Percentiles rank a stretch among this genome's conserved stretches.
Evolutionary conservation across 1,140 invertebrate genomes (phyloP).

Genomic region (Periplaneta americana): DNA sequence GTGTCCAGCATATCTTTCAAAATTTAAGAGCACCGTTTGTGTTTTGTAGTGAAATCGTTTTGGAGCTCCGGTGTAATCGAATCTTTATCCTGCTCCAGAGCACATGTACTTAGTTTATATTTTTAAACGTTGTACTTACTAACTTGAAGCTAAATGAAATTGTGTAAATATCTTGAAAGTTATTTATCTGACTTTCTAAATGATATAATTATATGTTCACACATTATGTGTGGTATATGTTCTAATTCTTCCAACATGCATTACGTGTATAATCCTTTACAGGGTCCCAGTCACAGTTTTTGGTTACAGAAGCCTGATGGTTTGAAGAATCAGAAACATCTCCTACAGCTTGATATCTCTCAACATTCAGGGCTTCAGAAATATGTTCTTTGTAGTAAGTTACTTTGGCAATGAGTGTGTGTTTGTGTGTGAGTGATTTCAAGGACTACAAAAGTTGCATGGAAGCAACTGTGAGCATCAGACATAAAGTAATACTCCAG

Average conservation of each 20-base stretch:
- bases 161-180: not conserved
- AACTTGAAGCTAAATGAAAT: not conserved
- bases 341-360: not conserved
- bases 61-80: not conserved
- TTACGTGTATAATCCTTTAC: not conserved
- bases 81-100: no score
- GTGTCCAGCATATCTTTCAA: no score
- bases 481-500: no score
- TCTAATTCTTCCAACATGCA: not conserved
- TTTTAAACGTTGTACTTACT: not conserved
- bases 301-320: not conserved
- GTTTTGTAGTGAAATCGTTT: not conserved
- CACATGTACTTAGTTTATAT: not conserved
- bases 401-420: not conserved
- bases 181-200: no score
- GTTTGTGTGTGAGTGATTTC: not conserved
- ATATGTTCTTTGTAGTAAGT: not conserved
- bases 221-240: no score
- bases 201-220: not conserved
- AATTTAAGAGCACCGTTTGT: no score
- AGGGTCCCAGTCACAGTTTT: not conserved
- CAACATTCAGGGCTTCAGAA: not conserved
- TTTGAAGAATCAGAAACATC: no score
- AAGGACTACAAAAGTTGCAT: not conserved
- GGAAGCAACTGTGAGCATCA: no score